Base-by-base conservation (phyloP, 1,140 invertebrate species). In the Solenopsis fugax region DNA sequence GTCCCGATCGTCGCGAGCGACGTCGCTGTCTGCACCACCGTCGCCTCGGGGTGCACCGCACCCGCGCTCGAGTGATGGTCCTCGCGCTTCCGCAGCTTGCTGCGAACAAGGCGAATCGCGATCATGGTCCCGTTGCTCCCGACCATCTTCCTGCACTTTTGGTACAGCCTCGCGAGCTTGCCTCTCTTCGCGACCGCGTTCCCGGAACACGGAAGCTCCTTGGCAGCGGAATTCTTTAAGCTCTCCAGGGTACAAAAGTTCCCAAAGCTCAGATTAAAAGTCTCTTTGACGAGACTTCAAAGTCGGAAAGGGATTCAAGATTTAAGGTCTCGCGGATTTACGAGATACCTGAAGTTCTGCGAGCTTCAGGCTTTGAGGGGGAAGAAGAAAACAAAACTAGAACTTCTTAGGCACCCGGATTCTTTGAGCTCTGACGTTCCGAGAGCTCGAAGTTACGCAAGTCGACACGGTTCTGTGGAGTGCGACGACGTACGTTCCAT, bases 41-140 rank as follows among this genome's bases (percentile, higher is more conserved):
- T 96, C 56, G 93, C 88, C 91, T 97, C 96, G n/a, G 96, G 96
- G 90, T 97, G 96, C 75, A 96, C 96, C 81, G 96, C 95, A 91
- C 96, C 96, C 86, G 84, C 41, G 41, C 69, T 75, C 9, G 96
- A 96, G 93, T 97, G 96, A 93, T 97, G 96, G 92, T 98, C 97
- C 95, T 98, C 97, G 85, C 97, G 96, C 95, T 98, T 98, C 92
- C 97, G 96, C 95, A 98, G 96, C 96, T 98, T 98, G 95, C 97
- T 98, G 96, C 97, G 97, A 95, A 98, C 97, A 97, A 98, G 97
- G 95, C 97, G 97, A 93, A 98, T 97, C 92, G 97, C 97, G 95
- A 97, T 97, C 96, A 98, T 97, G 93, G 97, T 97, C 93, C 97
- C 97, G 96, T 97, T 97, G 95, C 96, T 97, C 94, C 97, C 97